Percentiles rank a stretch among this genome's conserved stretches.
Evolutionary conservation across 2,797 vertebrate species (phyloP).

Genomic region (Heteromormyrus szaboi): DNA sequence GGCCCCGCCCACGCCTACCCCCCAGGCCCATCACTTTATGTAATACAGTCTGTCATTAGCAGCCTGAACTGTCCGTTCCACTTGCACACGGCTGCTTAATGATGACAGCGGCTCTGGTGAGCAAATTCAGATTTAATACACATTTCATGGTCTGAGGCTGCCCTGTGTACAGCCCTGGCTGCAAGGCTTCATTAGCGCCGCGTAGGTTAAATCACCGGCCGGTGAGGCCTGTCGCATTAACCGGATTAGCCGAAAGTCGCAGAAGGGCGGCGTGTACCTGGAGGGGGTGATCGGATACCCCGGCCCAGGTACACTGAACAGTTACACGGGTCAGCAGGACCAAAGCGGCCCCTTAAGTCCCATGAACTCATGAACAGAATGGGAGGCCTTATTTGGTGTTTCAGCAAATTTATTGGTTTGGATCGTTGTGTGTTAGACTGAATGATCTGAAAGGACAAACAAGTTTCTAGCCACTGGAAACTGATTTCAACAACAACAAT

Average conservation of each 20-base stretch:
- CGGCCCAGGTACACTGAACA: not conserved
- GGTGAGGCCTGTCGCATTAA: not conserved
- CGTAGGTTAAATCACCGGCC: not conserved
- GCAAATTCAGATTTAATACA: conserved; percentile 12
- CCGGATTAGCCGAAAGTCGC: not conserved
- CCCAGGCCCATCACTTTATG: not conserved
- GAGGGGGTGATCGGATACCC: not conserved
- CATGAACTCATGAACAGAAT: not conserved
- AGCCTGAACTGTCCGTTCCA: not conserved
- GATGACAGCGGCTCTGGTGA: not conserved
- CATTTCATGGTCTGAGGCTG: not conserved
- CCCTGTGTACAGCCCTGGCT: not conserved
- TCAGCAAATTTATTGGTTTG: not conserved
- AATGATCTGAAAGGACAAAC: not conserved
- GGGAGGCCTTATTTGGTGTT: not conserved
- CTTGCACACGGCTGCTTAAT: not conserved
- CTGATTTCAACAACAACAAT: not conserved
- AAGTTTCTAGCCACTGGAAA: not conserved
- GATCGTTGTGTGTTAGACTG: not conserved
- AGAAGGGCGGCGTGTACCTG: not conserved
- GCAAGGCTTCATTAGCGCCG: not conserved
- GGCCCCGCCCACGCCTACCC: not conserved
- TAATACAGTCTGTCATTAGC: not conserved
- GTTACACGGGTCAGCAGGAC: not conserved
- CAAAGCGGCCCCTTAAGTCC: not conserved